Base-by-base conservation (phyloP, 2,797 vertebrate species). In the Periophthalmus magnuspinnatus region DNA sequence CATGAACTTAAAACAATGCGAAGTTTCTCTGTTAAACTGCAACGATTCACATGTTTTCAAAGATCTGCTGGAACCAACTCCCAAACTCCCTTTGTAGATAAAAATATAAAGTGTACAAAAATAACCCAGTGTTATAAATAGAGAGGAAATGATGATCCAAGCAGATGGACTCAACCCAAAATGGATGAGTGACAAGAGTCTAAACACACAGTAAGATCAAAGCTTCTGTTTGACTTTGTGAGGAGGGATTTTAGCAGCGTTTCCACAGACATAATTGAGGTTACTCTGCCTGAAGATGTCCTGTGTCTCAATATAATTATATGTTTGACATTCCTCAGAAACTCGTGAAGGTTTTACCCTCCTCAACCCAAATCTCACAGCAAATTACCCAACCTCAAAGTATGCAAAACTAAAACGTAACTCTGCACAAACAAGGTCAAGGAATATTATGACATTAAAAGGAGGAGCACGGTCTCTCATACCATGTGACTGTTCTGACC, bases 371-470 rank as follows among this genome's bases (percentile, higher is more conserved):
- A 17, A 85, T 74, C 71, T 78, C 76, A 77, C 85, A 83, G 54
- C 87, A 88, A 87, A 88, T 81, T 82, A 89, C 80, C 80, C 82
- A 80, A 83, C 21, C 81, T 79, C 84, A 78, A 92, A 92, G 88
- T 88, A 91, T 89, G 88, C 88, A 82, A 57, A 32, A 33, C 28
- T 16, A 1, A 16, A 28, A 16, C 5, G 7, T 34, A 60, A 36
- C 81, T 77, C 68, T 28, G 17, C 17, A n/a, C 32, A 36, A 10
- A 36, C 58, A 9, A 10, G 17, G 58, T 34, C 32, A 17, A 16
- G 7, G 1, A 17, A 19, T 19, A n/a, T n/a, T 7, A 5, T 28
- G 3, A 6, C 14, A 24, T 17, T 11, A 28, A 56, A 24, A 56
- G 16, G 22, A 5, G 50, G 17, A 52, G 28, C 28, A 28, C 3